Evolutionary conservation across 1,140 invertebrate species (phyloP), one percentile per base, ranked within the genome.

Genomic region (Laodelphax striatellus): DNA sequence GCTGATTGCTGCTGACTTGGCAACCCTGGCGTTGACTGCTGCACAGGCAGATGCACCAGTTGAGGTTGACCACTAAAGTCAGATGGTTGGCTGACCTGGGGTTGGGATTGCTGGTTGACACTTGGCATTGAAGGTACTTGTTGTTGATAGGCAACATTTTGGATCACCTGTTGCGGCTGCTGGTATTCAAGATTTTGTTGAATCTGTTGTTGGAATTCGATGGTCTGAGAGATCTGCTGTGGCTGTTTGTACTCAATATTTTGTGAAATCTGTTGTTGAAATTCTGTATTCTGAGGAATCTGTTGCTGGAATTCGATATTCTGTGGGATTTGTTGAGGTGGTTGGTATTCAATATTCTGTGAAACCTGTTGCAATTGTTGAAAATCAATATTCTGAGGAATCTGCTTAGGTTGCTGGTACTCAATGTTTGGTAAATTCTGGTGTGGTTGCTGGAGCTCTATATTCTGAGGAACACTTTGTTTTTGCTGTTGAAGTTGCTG

Each of bases 401-500:
- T 55, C 58, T 60, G 59, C 53, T 65, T 64, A 9, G n/a, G 28
- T 43, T 43, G 43, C 21, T 19, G 24, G 13, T 14, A 13, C 28
- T 31, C 28, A 31, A 31, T 31, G 28, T 31, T 31, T 31, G 28
- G 28, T 31, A 31, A 9, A 31, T 4, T 31, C 28, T 57, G 62
- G 28, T 31, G 28, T 5, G 28, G 9, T 11, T 38, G 52, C n/a
- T 62, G 63, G n/a, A 55, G 56, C 34, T 52, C 58, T 16, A 34
- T 43, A n/a, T 54, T 61, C 57, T 64, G 64, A 46, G 63, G 64
- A 31, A 54, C 46, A 16, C 58, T 43, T 55, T 58, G 55, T 31
- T 60, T 57, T 53, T 21, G 59, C 46, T n/a, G 13, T 34, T 42
- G 60, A 13, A 63, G 61, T 60, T 60, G 59, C 52, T 65, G 65